Evolutionary conservation across 2,888 invertebrate genomes (phyloP).

Genomic region (Hydrotaea diabolus): DNA sequence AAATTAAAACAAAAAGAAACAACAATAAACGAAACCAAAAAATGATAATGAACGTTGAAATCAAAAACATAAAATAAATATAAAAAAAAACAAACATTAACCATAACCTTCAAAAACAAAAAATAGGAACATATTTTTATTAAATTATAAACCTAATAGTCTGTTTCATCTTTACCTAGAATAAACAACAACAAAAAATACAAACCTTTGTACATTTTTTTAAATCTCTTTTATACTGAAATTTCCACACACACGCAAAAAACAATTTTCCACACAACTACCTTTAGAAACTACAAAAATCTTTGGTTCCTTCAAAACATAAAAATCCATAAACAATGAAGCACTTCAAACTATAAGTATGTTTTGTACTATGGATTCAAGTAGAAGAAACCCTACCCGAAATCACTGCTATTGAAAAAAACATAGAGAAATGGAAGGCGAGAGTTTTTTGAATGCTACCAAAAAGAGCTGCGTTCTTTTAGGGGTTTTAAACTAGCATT

Average conservation of each 20-base stretch:
- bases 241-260: conserved; percentile 12
- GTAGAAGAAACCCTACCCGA: too few species aligned
- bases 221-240: conserved; percentile 43
- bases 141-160: conserved; percentile 67
- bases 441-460: too few species aligned
- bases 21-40: conserved; percentile 59
- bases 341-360: too few species aligned
- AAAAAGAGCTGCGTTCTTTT: too few species aligned
- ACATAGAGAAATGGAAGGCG: too few species aligned
- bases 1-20: conserved; percentile 59
- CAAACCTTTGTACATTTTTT: conserved; percentile 11
- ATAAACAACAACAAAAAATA: neutral
- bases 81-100: too few species aligned
- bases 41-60: conserved; percentile 27
- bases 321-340: too few species aligned
- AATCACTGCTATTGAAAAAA: too few species aligned
- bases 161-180: conserved; percentile 60
- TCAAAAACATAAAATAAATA: conserved; percentile 15
- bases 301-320: too few species aligned
- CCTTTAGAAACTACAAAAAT: neutral
- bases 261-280: neutral
- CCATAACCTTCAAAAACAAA: neutral
- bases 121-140: conserved; percentile 48
- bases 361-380: too few species aligned
- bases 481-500: too few species aligned